Conservation (phyloP, 2,797 vertebrate genomes). For the Syncerus caffer region DNA sequence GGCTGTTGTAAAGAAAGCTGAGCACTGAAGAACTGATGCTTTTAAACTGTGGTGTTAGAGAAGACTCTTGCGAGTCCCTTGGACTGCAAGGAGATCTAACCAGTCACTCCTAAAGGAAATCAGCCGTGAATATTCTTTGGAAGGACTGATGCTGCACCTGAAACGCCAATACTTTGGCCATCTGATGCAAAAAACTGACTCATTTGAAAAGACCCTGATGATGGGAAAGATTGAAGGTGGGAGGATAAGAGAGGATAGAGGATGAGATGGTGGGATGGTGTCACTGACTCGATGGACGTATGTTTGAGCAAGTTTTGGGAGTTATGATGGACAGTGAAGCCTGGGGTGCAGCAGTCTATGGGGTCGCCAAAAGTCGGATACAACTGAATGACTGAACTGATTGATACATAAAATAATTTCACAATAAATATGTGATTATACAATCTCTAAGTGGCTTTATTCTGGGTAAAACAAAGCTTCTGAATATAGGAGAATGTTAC, state of each 20-base stretch:
- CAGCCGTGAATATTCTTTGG: too few relatives aligned
- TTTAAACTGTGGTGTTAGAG: too few relatives aligned
- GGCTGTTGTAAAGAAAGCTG: neutral
- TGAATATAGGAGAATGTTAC: neutral
- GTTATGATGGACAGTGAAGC: neutral
- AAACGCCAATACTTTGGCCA: too few relatives aligned
- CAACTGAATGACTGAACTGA: neutral
- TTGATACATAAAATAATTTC: slow-evolving; percentile 9
- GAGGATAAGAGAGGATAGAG: neutral
- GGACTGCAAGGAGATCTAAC: too few relatives aligned
- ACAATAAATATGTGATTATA: neutral
- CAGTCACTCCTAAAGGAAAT: too few relatives aligned
- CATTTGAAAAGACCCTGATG: neutral
- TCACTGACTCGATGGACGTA: rapidly evolving
- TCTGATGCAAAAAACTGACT: neutral
- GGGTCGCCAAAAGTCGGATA: neutral
- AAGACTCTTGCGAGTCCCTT: too few relatives aligned
- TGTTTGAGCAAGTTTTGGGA: neutral
- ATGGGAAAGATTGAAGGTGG: neutral
- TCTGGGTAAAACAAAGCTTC: neutral
- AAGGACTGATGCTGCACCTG: too few relatives aligned
- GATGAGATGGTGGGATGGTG: neutral
- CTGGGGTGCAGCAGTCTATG: neutral
- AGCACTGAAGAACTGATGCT: neutral
- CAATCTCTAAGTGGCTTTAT: neutral